Conservation (phyloP, 2,888 invertebrate genomes). For the Orchesellides sinensis region DNA sequence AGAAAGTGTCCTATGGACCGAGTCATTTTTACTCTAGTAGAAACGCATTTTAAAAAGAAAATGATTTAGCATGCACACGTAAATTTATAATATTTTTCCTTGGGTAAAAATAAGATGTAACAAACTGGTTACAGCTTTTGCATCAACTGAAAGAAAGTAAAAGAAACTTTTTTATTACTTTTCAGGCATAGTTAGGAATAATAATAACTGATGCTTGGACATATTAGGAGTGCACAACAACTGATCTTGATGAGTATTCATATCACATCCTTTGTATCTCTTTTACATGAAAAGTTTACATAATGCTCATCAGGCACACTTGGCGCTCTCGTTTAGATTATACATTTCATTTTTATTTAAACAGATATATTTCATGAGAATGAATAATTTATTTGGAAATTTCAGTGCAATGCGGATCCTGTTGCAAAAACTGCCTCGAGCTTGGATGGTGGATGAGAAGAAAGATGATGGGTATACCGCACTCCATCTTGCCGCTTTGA, state of each 20-base stretch:
- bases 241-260: neutral
- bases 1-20: conserved; percentile 3
- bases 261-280: conserved; percentile 7
- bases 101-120: neutral
- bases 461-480: conserved; percentile 99
- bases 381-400: conserved; percentile 66
- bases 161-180: neutral
- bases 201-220: conserved; percentile 1
- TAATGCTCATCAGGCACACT: neutral
- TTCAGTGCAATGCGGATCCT: conserved; percentile 96
- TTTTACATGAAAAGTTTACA: neutral
- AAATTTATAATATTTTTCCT: neutral
- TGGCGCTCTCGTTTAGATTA: neutral
- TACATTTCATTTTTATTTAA: conserved; percentile 12
- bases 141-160: neutral
- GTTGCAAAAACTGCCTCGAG: conserved; percentile 92
- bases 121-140: neutral
- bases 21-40: conserved; percentile 3
- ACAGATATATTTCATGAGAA: conserved; percentile 25
- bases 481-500: conserved; percentile 75
- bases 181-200: neutral
- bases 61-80: conserved; percentile 44
- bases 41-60: conserved; percentile 39
- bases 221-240: neutral
- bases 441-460: conserved; percentile 99